A percentile compares a stretch with the other conserved stretches of the same genome.
Conservation (phyloP, 2,113 vertebrate genomes). For the Centrocercus urophasianus region DNA sequence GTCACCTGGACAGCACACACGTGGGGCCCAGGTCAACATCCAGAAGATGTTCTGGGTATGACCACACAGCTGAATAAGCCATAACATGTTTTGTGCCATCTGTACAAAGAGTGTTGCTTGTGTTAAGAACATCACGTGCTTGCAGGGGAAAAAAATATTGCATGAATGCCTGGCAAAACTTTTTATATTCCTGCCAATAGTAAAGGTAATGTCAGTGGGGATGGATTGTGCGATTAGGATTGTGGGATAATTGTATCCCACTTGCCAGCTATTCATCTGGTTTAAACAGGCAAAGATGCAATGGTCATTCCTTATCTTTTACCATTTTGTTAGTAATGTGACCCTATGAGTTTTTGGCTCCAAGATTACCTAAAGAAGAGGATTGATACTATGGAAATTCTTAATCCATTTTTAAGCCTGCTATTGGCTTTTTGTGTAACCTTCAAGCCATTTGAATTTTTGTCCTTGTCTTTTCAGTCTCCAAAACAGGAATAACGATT, state of each 20-base stretch:
- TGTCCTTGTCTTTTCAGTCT: background rate
- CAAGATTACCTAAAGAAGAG: background rate
- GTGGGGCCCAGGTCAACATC: background rate
- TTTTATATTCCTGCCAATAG: background rate
- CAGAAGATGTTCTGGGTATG: background rate
- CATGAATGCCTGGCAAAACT: background rate
- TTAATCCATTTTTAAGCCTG: background rate
- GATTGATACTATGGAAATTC: background rate
- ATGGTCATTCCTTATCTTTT: background rate
- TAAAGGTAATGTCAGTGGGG: background rate
- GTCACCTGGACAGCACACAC: background rate
- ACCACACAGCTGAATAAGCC: background rate
- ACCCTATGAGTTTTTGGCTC: background rate
- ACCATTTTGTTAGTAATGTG: background rate
- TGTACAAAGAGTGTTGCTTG: background rate
- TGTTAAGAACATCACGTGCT: background rate
- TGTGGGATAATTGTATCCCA: conserved; percentile 5
- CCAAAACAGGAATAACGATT: background rate
- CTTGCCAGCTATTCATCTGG: background rate
- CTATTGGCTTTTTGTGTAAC: background rate
- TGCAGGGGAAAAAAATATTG: background rate
- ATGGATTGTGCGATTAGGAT: background rate
- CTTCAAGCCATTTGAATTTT: background rate
- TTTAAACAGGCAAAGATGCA: background rate
- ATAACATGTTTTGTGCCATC: background rate